These are phyloP conservation scores for Cephus nigrinus DNA, from an alignment of 2,888 invertebrate genomes.

Conservation along the genomic window DNA sequence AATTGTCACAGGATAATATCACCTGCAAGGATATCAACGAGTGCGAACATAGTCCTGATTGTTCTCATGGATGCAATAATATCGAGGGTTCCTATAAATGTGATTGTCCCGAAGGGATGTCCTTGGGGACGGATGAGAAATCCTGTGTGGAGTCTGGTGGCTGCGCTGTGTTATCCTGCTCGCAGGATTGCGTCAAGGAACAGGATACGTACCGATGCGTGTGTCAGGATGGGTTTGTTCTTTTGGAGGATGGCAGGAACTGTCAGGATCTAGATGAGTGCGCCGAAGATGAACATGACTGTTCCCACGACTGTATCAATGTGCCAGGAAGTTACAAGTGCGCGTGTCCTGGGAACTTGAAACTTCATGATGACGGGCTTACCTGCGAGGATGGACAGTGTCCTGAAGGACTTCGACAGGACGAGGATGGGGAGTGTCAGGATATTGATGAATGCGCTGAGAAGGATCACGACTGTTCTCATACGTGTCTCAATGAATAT, in stretches of 20 bases:
- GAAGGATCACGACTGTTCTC: constrained; percentile 59
- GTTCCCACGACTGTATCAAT: constrained; percentile 73
- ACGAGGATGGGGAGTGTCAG: constrained; percentile 48
- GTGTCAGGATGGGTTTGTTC: constrained; percentile 54
- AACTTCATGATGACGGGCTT: constrained; percentile 47
- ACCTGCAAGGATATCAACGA: constrained; percentile 58
- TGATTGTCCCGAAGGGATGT: constrained; percentile 59
- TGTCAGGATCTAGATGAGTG: constrained; percentile 71
- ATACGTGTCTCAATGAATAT: constrained; percentile 70
- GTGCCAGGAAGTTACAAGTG: constrained; percentile 74
- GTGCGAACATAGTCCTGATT: constrained; percentile 66
- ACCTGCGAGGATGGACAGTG: constrained; percentile 47
- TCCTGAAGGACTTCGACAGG: constrained; percentile 33
- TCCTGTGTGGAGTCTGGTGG: constrained; percentile 33
- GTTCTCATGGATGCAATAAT: constrained; percentile 65
- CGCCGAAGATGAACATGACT: constrained; percentile 65
- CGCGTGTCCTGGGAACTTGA: constrained; percentile 69
- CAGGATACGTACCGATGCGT: constrained; percentile 50
- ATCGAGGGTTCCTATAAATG: constrained; percentile 51
- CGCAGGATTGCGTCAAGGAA: constrained; percentile 63
- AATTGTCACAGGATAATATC: constrained; percentile 31
- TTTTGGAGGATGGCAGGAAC: constrained; percentile 66
- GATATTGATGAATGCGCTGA: constrained; percentile 44
- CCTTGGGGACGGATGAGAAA: constrained; percentile 45
- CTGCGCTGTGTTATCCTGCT: constrained; percentile 65